Percentiles rank a stretch among this genome's conserved stretches.
Conservation (phyloP, 2,113 vertebrate species). For the Taurulus bubalis region DNA sequence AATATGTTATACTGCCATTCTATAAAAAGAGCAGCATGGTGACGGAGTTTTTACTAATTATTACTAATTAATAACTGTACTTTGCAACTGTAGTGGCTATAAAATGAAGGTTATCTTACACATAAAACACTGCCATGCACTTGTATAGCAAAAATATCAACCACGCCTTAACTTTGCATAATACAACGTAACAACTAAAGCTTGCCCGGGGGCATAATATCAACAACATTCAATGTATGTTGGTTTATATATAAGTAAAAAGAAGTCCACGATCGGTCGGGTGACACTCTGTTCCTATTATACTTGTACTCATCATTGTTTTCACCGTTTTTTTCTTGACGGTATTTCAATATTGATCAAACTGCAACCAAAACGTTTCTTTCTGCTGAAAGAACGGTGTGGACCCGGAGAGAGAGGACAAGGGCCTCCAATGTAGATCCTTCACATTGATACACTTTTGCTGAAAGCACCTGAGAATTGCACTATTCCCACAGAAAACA, state of each 20-base stretch:
- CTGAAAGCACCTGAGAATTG: background rate
- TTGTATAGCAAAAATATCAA: background rate
- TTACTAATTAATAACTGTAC: background rate
- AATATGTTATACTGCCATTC: background rate
- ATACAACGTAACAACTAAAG: background rate
- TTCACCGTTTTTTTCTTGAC: background rate
- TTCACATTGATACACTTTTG: background rate
- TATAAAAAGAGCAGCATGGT: background rate
- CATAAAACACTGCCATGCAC: background rate
- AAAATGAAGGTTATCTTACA: background rate
- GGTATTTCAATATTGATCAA: background rate
- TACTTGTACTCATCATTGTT: background rate
- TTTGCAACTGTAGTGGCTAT: background rate
- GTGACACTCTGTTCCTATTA: background rate
- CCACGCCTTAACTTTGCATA: background rate
- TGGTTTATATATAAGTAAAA: background rate
- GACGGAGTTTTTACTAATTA: no score
- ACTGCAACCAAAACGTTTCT: background rate
- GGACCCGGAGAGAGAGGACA: background rate
- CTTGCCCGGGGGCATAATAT: no score
- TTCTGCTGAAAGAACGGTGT: background rate
- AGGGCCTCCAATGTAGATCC: background rate
- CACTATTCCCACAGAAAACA: background rate
- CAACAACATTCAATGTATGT: background rate
- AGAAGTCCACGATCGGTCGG: background rate